Conservation (phyloP, 2,888 invertebrate species). For the Spilosoma lubricipeda region DNA sequence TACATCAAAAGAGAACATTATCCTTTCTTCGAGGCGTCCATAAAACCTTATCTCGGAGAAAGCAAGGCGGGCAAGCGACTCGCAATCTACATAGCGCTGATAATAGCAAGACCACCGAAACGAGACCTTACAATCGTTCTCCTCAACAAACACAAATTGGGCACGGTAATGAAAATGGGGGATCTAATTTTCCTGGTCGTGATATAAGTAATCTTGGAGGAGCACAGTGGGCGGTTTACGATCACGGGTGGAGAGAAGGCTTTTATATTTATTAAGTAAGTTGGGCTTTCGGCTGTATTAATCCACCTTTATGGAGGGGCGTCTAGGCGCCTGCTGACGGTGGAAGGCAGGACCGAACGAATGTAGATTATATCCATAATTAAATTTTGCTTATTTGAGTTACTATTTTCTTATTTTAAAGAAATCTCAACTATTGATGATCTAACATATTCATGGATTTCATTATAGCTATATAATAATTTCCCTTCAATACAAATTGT, state of each 20-base stretch:
- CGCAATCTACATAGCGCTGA: conserved; percentile 86
- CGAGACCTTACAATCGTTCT: conserved; percentile 63
- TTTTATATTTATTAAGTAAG: conserved; percentile 88
- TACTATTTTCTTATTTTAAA: neutral
- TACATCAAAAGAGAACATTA: conserved; percentile 83
- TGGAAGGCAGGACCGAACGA: conserved; percentile 36
- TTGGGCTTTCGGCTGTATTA: conserved; percentile 86
- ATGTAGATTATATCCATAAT: neutral
- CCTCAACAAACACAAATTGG: conserved; percentile 45
- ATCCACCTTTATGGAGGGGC: conserved; percentile 85
- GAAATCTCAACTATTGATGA: neutral
- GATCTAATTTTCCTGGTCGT: conserved; percentile 67
- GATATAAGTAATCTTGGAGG: conserved; percentile 84
- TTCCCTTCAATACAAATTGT: too few relatives aligned
- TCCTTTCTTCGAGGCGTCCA: conserved; percentile 81
- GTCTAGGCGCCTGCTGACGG: conserved; percentile 72
- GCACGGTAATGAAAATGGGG: conserved; percentile 72
- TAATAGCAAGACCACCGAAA: conserved; percentile 74
- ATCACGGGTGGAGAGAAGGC: conserved; percentile 82
- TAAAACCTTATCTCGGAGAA: conserved; percentile 84
- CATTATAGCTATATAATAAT: too few relatives aligned
- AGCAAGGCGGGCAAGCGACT: conserved; percentile 76
- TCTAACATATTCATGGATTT: neutral
- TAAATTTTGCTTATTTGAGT: neutral
- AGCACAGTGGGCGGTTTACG: conserved; percentile 84